These are phyloP conservation scores for Sipha flava DNA, from an alignment of 1,140 invertebrate species.

Conservation along the genomic window DNA sequence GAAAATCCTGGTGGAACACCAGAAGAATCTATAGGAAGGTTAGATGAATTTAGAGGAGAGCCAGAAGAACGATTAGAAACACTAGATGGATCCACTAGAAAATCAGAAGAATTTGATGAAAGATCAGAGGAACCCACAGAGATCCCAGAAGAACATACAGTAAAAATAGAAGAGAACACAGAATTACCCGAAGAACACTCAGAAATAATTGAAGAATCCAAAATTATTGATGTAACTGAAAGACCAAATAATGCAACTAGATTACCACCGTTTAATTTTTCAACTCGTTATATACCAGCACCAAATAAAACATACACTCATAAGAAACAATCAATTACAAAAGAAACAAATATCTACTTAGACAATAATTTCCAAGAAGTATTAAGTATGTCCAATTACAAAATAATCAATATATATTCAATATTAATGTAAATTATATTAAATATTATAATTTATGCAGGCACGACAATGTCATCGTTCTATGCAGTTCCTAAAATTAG, in stretches of 20 bases:
- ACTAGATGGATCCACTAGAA: neutral
- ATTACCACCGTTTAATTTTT: too few relatives aligned
- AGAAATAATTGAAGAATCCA: neutral
- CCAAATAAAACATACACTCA: neutral
- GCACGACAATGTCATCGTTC: neutral
- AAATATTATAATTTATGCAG: neutral
- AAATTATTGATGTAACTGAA: neutral
- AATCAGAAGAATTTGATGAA: neutral
- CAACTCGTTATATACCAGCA: neutral
- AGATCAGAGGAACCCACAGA: conserved; percentile 40
- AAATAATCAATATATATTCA: neutral
- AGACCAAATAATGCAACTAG: neutral
- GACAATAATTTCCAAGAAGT: neutral
- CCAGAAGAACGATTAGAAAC: conserved; percentile 39
- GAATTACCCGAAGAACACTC: neutral
- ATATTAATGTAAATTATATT: neutral
- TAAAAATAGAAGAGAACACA: neutral
- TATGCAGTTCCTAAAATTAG: neutral
- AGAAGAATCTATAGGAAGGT: conserved; percentile 8
- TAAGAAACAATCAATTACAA: neutral
- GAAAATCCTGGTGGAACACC: neutral
- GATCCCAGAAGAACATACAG: neutral
- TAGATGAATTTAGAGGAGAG: conserved; percentile 38
- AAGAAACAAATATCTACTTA: neutral
- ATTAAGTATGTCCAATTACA: neutral